Evolutionary conservation across 2,797 vertebrate genomes (phyloP).

Genomic region (Rhodeus uyekii): DNA sequence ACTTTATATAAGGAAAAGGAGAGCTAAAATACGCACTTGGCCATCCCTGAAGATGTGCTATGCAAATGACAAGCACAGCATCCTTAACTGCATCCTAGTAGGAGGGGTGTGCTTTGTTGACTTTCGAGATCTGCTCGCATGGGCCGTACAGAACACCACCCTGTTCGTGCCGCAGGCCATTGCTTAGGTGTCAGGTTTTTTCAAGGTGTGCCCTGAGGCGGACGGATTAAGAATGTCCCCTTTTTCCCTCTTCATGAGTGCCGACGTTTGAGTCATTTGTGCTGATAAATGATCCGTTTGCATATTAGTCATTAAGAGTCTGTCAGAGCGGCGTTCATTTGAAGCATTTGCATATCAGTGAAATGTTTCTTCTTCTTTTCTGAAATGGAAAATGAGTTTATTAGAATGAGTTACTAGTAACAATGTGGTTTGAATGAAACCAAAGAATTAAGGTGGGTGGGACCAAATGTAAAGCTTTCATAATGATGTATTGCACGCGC

Average conservation of each 20-base stretch:
- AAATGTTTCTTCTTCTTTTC: background rate
- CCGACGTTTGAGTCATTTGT: constrained; percentile 3
- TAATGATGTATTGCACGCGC: background rate
- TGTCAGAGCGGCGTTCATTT: constrained; percentile 4
- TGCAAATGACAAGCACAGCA: constrained; percentile 75
- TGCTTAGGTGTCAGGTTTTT: constrained; percentile 49
- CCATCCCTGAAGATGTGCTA: constrained; percentile 65
- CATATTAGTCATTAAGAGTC: constrained; percentile 22
- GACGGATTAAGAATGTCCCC: constrained; percentile 16
- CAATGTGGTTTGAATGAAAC: background rate
- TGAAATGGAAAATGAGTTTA: constrained; percentile 2
- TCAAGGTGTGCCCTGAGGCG: constrained; percentile 35
- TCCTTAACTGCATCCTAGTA: constrained; percentile 82
- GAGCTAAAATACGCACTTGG: background rate
- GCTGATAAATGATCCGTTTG: constrained; percentile 19
- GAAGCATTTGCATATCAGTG: constrained; percentile 22
- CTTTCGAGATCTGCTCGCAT: constrained; percentile 54
- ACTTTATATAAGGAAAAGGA: background rate
- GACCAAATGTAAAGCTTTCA: background rate
- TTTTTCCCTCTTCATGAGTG: background rate
- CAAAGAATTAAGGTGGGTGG: background rate
- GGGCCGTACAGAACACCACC: constrained; percentile 29
- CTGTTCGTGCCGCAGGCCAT: constrained; percentile 53
- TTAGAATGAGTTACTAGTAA: background rate
- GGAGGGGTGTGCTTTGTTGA: constrained; percentile 72